Evolutionary conservation across 2,888 invertebrate genomes (phyloP), one percentile per base, ranked within the genome.

Genomic region (Minunthozetes semirufus): DNA sequence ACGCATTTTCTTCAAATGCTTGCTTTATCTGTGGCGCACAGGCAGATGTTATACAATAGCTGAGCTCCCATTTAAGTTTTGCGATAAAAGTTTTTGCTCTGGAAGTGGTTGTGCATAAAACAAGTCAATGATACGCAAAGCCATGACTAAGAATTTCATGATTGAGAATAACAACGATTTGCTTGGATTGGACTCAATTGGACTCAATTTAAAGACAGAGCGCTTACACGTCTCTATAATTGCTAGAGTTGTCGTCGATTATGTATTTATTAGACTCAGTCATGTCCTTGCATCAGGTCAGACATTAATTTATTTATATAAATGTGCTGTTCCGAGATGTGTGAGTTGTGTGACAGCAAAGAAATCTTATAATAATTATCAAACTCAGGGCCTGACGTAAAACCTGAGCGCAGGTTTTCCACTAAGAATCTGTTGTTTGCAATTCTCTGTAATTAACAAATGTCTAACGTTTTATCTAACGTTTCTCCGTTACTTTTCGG

Each of bases 91-190:
- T 19, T 53, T 53, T 2, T 13, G 33, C 3, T 61, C 3, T 46
- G 68, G 33, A 68, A 33, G 68, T 33, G 68, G 33, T 68, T 68
- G 33, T 68, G 68, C 68, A 68, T 68, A 56, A 72, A 22, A 33
- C 72, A 50, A 33, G 72, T 72, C 33, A 72, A 72, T 56, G 72
- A 72, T 68, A 68, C 72, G 56, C 50, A 72, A 19, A 72, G 19
- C 72, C 56, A 72, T 72, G 72, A 72, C 72, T 72, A 72, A 72
- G 72, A 72, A 72, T 72, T 72, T 50, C 72, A 72, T 72, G 72
- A 72, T 50, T 50, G 6, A 13, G 19, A 72, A 72, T 72, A 68
- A 59, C n/a, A 38, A 68, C 33, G 38, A 5, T 33, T 22, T 46
- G 27, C 22, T 42, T 46, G 15, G 29, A 61, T 42, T 46, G 15